These are phyloP conservation scores for Hydroisotoma schaefferi DNA, from an alignment of 2,888 invertebrate species.

Conservation along the genomic window DNA sequence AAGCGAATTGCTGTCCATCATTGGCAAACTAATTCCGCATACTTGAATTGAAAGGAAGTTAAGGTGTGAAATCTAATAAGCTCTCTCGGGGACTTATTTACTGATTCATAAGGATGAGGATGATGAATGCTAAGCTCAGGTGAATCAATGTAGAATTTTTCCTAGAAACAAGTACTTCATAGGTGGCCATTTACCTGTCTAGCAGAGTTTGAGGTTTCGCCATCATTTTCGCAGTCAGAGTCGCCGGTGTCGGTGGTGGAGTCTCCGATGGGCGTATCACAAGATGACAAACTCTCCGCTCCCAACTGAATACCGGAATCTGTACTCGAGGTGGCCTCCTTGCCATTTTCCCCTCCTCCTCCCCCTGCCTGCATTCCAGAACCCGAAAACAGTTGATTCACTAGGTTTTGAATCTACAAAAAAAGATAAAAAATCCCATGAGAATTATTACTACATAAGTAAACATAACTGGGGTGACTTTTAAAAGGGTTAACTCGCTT, in stretches of 20 bases:
- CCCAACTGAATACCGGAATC: constrained; percentile 49
- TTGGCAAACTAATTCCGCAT: too few species aligned
- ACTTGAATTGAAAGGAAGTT: too few species aligned
- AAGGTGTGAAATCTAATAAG: too few species aligned
- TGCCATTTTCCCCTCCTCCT: too few species aligned
- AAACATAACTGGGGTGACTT: constrained; percentile 42
- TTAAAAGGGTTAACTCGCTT: neutral
- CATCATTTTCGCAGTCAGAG: constrained; percentile 48
- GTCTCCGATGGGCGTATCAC: constrained; percentile 49
- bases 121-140: too few species aligned
- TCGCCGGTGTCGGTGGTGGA: constrained; percentile 48
- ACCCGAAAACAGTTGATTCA: constrained; percentile 45
- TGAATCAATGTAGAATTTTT: too few species aligned
- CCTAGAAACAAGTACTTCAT: too few species aligned
- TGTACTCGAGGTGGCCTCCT: constrained; percentile 48
- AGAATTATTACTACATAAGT: constrained; percentile 5
- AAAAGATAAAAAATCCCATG: constrained; percentile 2
- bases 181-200: constrained; percentile 44
- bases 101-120: too few species aligned
- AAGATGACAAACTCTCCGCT: constrained; percentile 48
- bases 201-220: constrained; percentile 41
- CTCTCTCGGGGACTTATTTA: too few species aligned
- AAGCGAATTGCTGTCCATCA: too few species aligned
- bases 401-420: constrained; percentile 46
- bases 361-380: too few species aligned